A percentile compares a stretch with the other conserved stretches of the same genome.
Conservation (phyloP, 2,113 vertebrate species). For the Gymnogyps californianus region DNA sequence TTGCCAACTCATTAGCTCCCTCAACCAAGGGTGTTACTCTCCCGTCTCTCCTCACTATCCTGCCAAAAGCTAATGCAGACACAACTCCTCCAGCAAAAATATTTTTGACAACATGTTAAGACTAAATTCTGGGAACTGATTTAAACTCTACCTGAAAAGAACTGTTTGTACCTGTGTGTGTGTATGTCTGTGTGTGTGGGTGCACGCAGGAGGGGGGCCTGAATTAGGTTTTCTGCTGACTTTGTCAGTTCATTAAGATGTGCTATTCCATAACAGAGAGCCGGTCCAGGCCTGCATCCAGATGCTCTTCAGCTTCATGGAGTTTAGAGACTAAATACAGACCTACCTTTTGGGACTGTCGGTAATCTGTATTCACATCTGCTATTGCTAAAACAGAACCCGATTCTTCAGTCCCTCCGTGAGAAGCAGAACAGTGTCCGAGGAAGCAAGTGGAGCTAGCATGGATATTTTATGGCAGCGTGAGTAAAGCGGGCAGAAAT, state of each 20-base stretch:
- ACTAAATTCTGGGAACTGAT: constrained; percentile 3
- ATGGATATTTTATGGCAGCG: neutral
- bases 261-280: neutral
- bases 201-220: neutral
- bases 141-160: neutral
- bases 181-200: neutral
- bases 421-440: neutral
- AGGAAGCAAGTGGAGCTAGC: neutral
- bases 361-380: neutral
- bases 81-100: constrained; percentile 8
- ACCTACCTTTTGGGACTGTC: neutral
- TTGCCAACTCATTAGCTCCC: neutral
- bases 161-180: neutral
- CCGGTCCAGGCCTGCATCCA: neutral
- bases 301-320: neutral
- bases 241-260: neutral
- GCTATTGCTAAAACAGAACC: neutral
- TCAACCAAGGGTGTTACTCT: neutral
- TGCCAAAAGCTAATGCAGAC: constrained; percentile 2
- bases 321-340: neutral
- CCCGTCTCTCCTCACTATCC: neutral
- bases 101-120: constrained; percentile 6
- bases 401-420: neutral
- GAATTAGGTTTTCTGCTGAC: constrained; percentile 5
- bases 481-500: neutral